These are phyloP conservation scores for Eretmodus cyanostictus DNA, from an alignment of 2,113 vertebrate genomes.

Conservation along the genomic window DNA sequence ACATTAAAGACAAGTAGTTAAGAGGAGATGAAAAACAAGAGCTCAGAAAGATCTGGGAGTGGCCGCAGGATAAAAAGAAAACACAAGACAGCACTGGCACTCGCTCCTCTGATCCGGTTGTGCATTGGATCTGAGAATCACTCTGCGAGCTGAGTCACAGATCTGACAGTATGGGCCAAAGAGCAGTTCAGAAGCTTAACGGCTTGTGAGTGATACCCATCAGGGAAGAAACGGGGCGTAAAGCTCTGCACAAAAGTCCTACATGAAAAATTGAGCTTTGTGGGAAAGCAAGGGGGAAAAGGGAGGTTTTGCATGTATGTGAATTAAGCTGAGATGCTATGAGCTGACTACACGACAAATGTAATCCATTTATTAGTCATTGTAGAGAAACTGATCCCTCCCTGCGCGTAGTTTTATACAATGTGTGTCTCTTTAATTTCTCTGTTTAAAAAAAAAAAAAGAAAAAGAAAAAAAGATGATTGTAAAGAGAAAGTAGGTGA, in stretches of 20 bases:
- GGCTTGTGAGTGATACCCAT: constrained; percentile 46
- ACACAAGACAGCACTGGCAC: neutral
- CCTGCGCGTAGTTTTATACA: neutral
- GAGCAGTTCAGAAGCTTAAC: constrained; percentile 48
- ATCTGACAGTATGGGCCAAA: constrained; percentile 17
- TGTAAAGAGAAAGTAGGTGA: neutral
- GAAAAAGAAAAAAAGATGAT: neutral
- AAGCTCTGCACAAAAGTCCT: constrained; percentile 17
- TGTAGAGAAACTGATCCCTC: neutral
- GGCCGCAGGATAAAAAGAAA: neutral
- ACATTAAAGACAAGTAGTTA: neutral
- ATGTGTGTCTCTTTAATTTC: constrained; percentile 9
- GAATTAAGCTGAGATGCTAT: constrained; percentile 26
- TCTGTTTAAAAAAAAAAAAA: neutral
- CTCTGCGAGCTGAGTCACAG: neutral
- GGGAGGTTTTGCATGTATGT: constrained; percentile 23
- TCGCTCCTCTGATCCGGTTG: neutral
- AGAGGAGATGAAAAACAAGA: neutral
- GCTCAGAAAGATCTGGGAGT: neutral
- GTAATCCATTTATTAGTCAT: constrained; percentile 45
- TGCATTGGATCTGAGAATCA: constrained; percentile 11
- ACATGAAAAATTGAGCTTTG: constrained; percentile 40
- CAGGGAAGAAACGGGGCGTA: constrained; percentile 45
- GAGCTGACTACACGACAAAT: constrained; percentile 33
- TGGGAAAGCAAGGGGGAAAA: constrained; percentile 18